Evolutionary conservation across 2,797 vertebrate species (phyloP), one percentile per base, ranked within the genome.

Genomic region (Yasuhikotakia modesta): DNA sequence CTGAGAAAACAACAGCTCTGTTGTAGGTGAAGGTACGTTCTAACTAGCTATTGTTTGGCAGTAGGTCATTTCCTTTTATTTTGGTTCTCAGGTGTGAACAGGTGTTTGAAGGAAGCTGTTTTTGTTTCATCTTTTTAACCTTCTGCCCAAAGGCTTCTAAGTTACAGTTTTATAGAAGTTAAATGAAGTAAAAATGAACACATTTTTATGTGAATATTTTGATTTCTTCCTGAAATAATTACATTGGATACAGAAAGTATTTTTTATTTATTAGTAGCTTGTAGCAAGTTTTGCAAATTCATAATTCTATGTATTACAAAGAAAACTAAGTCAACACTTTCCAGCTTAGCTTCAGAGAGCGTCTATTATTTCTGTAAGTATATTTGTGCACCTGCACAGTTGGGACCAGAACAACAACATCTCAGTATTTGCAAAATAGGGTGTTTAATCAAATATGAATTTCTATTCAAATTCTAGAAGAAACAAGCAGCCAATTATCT

Each of bases 401-500:
- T 87, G 79, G 83, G 79, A n/a, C 73, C 82, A 84, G 67, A 69
- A 79, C 52, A 69, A 52, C 85, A 81, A 80, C 80, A 89, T 87
- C 87, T 86, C 74, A 86, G 87, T 92, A 89, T 92, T 95, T 94
- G 93, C 91, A 94, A 93, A 92, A 92, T 76, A 80, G 76, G 91
- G 90, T 85, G 80, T 93, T 94, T 94, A 95, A 94, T 93, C 93
- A 94, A 94, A 95, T 95, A 93, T 87, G 92, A 94, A 93, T 91
- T 93, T 94, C 92, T 95, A 95, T 93, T 94, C 93, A 95, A 94
- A 95, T 94, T 85, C 70, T 79, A 50, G 87, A 92, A 92, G 91
- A 92, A 94, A 93, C 91, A 91, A 90, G 84, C 88, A 91, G 89
- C 84, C 88, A 92, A 90, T 93, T 93, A 91, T 92, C 90, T 93